Percentiles rank a stretch among this genome's conserved stretches.
Conservation (phyloP, 2,797 vertebrate species). For the Pterois miles region DNA sequence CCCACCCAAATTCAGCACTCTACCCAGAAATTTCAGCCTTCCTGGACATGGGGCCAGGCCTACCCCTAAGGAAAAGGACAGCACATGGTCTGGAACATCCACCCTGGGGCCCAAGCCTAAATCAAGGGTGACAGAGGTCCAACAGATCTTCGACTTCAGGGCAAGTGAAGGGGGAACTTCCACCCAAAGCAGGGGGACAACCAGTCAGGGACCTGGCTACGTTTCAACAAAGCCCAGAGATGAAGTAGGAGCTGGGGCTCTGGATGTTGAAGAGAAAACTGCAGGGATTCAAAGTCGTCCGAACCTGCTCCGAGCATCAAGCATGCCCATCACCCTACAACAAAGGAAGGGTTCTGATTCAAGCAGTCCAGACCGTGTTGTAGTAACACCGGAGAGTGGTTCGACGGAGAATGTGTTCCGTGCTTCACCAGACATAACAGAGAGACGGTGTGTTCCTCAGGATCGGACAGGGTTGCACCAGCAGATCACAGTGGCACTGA, state of each 20-base stretch:
- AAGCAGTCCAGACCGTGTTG: conserved; percentile 65
- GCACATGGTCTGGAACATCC: conserved; percentile 84
- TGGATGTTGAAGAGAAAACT: conserved; percentile 68
- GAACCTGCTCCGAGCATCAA: conserved; percentile 92
- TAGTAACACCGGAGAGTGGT: conserved; percentile 64
- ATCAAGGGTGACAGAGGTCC: conserved; percentile 86
- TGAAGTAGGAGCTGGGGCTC: conserved; percentile 54
- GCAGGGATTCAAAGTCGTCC: conserved; percentile 82
- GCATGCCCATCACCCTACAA: conserved; percentile 91
- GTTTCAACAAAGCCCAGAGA: conserved; percentile 73
- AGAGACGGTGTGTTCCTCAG: conserved; percentile 55
- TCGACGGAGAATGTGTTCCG: conserved; percentile 79
- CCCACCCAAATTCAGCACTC: conserved; percentile 94
- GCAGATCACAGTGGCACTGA: conserved; percentile 82
- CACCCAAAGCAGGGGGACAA: conserved; percentile 55
- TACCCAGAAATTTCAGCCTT: conserved; percentile 97
- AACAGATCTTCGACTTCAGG: conserved; percentile 79
- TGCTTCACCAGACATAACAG: conserved; percentile 66
- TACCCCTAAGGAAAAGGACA: conserved; percentile 82
- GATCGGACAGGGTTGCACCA: conserved; percentile 78
- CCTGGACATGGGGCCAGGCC: conserved; percentile 86
- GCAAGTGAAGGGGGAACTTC: conserved; percentile 67
- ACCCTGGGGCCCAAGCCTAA: conserved; percentile 86
- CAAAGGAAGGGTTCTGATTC: conserved; percentile 83
- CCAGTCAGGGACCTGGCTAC: conserved; percentile 64